Evolutionary conservation across 2,888 invertebrate genomes (phyloP), one percentile per base, ranked within the genome.

Genomic region (Scelioninae gen. 1): DNA sequence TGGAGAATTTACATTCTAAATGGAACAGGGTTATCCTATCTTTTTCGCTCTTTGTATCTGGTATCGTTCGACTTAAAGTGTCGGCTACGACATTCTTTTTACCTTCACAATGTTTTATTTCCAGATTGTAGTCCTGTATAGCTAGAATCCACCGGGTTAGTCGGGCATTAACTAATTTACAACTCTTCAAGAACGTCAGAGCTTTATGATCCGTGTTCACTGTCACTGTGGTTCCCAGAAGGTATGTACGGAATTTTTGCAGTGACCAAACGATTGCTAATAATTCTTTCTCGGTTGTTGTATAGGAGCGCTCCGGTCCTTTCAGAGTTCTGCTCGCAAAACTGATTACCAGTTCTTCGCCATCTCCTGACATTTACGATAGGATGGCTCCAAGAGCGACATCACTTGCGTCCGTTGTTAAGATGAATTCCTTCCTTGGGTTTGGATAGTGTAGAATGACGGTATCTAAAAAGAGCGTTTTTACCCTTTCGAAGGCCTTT

Each of bases 151-250:
- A 90, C 4, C 90, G 55, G 0, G 82, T 85, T 0, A 90, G 47
- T 4, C 89, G 63, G 0, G 83, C 72, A 15, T 78, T 86, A 4
- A 84, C 49, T 5, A 90, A 65, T 34, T 85, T 78, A 62, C 90
- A 89, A 0, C 71, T 81, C 15, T 75, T 71, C 6, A 90, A 45
- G 63, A 88, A 90, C 0, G 80, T 84, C 0, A 90, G 40, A 0
- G 88, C 84, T 45, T 86, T 85, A 51, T 89, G 88, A 63, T 90
- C 90, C 0, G 87, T 88, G 11, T 80, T 32, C 0, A 90, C 83
- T 0, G 78, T 72, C 1, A 89, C 60, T 16, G 62, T 23, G 0
- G 74, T 32, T 0, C 87, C 88, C 9, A 85, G 58, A 0, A 88
- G 38, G 45, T 86, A 89, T 0, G 86, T 79, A 23, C 87, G 84